Percentiles rank a stretch among this genome's conserved stretches.
phyloP scores from a whole-genome alignment of 2,113 vertebrate genomes.

The Odontesthes bonariensis region DNA sequence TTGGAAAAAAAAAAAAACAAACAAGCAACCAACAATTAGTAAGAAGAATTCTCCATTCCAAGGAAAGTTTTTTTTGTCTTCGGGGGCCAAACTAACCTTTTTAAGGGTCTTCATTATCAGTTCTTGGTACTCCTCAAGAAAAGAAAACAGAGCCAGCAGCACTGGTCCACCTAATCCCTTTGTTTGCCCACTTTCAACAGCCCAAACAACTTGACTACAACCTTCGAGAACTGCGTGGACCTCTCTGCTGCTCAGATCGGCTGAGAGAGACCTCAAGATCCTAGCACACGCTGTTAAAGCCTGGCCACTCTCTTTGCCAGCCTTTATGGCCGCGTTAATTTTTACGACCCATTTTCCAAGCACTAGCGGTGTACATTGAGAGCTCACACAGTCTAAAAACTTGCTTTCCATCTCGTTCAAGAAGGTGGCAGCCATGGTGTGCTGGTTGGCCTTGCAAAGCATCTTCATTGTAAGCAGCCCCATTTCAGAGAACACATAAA shows the following conservation, averaged over 20 bases:
- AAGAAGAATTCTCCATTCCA: background rate
- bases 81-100: conserved; percentile 64
- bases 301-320: background rate
- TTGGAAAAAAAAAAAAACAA: background rate
- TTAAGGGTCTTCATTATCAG: conserved; percentile 70
- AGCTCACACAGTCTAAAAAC: conserved; percentile 14
- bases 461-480: conserved; percentile 76
- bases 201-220: conserved; percentile 82
- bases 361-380: conserved; percentile 35
- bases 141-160: conserved; percentile 80
- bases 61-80: background rate
- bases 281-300: conserved; percentile 76
- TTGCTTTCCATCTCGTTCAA: conserved; percentile 49
- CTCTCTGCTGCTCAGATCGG: conserved; percentile 41
- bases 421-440: conserved; percentile 60
- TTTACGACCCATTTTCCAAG: conserved; percentile 73
- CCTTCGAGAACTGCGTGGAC: conserved; percentile 81
- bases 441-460: conserved; percentile 80
- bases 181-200: conserved; percentile 68
- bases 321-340: conserved; percentile 62
- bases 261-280: conserved; percentile 66
- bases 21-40: no score
- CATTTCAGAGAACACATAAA: conserved; percentile 81
- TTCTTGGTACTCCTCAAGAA: conserved; percentile 81
- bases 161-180: conserved; percentile 56